A percentile compares a stretch with the other conserved stretches of the same genome.
Conservation (phyloP, 2,113 vertebrate species). For the Mastomys coucha region DNA sequence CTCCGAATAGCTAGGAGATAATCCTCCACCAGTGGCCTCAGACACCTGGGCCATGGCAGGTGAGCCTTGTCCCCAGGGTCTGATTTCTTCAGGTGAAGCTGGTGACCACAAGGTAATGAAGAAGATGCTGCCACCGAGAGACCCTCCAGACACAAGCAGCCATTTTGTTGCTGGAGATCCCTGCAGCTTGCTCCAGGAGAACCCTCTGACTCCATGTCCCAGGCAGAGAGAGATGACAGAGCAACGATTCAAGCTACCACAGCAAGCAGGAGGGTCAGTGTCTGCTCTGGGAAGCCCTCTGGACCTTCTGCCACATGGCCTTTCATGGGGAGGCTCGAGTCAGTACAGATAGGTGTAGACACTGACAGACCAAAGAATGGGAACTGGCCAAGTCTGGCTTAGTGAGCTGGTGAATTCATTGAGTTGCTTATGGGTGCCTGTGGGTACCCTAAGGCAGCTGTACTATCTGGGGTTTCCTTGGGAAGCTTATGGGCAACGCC, state of each 20-base stretch:
- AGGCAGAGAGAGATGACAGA: neutral
- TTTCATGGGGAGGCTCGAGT: neutral
- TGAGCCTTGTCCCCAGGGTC: neutral
- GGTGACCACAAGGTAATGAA: neutral
- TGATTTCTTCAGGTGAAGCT: neutral
- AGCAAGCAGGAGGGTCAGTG: neutral
- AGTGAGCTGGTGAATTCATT: neutral
- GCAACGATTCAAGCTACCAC: neutral
- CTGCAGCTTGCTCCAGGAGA: neutral
- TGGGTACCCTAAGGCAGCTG: neutral
- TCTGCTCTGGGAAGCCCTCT: neutral
- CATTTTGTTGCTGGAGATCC: neutral
- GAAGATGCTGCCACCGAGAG: neutral
- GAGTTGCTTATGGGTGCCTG: neutral
- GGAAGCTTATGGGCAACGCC: neutral
- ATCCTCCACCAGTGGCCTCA: neutral
- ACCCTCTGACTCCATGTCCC: neutral
- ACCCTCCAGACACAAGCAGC: neutral
- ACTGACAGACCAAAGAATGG: neutral
- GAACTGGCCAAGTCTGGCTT: too few species aligned
- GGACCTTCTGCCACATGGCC: neutral
- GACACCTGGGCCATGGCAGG: neutral
- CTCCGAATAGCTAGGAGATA: neutral
- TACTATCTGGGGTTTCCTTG: too few species aligned
- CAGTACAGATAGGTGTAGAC: neutral